Conservation (phyloP, 1,140 invertebrate species). For the Aphaenogaster rudis region DNA sequence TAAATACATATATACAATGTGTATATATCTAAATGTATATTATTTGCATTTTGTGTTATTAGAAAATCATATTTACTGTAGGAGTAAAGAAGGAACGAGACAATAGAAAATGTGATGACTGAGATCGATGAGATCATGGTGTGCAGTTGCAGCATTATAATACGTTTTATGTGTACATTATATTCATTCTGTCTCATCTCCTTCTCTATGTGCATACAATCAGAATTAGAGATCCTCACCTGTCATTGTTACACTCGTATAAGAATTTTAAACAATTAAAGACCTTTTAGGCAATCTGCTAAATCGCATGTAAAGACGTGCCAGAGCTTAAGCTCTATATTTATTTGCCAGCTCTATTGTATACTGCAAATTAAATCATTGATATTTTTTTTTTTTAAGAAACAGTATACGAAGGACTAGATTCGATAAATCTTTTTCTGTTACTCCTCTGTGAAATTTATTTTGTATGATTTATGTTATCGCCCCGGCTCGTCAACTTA, state of each 20-base stretch:
- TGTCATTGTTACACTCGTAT: constrained; percentile 27
- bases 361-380: neutral
- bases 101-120: constrained; percentile 19
- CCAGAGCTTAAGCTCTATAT: constrained; percentile 3
- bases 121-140: constrained; percentile 11
- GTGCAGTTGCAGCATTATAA: constrained; percentile 47
- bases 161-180: constrained; percentile 56
- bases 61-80: neutral
- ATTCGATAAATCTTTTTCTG: constrained; percentile 2
- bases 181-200: constrained; percentile 38
- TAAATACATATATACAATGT: neutral
- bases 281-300: constrained; percentile 43
- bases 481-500: constrained; percentile 12
- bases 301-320: constrained; percentile 6
- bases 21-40: neutral
- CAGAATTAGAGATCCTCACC: neutral
- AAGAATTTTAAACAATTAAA: constrained; percentile 31
- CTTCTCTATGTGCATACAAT: constrained; percentile 20
- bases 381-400: constrained; percentile 6
- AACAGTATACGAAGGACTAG: neutral
- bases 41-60: constrained; percentile 15
- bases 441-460: neutral
- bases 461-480: constrained; percentile 40
- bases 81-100: neutral
- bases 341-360: constrained; percentile 7